These are phyloP conservation scores for Protosalanx chinensis DNA, from an alignment of 2,797 vertebrate species.

Conservation along the genomic window DNA sequence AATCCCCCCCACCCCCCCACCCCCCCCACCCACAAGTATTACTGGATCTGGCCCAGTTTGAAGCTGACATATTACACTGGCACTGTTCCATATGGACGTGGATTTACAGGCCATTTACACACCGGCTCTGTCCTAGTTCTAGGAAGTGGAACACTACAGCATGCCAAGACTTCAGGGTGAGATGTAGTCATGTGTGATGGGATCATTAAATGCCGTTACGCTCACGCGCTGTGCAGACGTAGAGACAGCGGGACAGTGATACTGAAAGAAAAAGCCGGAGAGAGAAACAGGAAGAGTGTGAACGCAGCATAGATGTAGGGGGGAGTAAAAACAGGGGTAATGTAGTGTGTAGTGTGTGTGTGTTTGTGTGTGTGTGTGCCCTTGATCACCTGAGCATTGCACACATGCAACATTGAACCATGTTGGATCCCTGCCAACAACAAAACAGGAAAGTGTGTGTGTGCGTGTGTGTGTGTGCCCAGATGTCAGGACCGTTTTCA, in stretches of 20 bases:
- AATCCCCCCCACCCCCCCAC: no score
- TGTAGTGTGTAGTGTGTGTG: conserved; percentile 2
- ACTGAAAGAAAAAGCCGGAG: neutral
- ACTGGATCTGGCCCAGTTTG: neutral
- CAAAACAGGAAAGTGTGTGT: neutral
- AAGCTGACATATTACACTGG: neutral
- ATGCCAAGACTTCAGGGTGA: neutral
- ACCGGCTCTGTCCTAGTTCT: conserved; percentile 5
- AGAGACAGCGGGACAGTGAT: neutral
- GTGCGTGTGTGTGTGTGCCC: neutral
- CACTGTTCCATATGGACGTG: neutral
- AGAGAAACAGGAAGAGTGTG: neutral
- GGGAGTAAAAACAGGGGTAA: no score
- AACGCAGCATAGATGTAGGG: neutral
- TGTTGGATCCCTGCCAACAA: conserved; percentile 48
- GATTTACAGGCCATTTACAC: neutral
- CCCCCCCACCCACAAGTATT: neutral
- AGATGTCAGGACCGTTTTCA: conserved; percentile 1
- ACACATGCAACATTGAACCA: conserved; percentile 50
- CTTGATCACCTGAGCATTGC: conserved; percentile 57
- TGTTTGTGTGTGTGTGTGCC: conserved; percentile 15
- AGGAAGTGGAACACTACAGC: neutral
- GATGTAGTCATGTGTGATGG: neutral
- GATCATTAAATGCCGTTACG: neutral
- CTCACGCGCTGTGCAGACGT: no score